Evolutionary conservation across 2,888 invertebrate genomes (phyloP).

Genomic region (Sarcophaga subvicina): DNA sequence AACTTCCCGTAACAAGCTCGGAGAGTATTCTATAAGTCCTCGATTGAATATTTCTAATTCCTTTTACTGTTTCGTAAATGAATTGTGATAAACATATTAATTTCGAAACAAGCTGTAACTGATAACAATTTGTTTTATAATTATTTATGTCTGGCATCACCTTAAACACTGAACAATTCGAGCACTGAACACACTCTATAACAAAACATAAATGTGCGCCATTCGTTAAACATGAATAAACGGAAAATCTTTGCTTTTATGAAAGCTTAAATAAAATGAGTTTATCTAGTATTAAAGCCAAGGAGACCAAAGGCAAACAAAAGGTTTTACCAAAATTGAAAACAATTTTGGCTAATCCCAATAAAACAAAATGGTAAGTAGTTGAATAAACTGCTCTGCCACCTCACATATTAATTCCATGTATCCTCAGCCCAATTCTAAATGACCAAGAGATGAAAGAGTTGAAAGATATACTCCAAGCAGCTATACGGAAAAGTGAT

Average conservation of each 20-base stretch:
- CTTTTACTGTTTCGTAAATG: no score
- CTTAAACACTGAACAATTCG: background rate
- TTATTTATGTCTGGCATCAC: background rate
- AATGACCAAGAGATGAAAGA: slow-evolving; percentile 70
- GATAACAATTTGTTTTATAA: background rate
- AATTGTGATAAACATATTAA: no score
- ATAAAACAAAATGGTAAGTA: slow-evolving; percentile 56
- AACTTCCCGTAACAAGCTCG: no score
- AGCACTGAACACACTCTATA: background rate
- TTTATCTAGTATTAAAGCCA: slow-evolving; percentile 72
- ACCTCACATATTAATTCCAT: background rate
- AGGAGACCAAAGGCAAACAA: slow-evolving; percentile 75
- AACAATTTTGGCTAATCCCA: slow-evolving; percentile 75
- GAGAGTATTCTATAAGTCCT: no score
- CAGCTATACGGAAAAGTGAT: slow-evolving; percentile 60
- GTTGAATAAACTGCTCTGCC: background rate
- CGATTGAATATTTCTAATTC: no score
- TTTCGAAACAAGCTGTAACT: no score
- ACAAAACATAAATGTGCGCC: background rate
- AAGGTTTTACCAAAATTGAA: slow-evolving; percentile 76
- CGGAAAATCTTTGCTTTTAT: no score
- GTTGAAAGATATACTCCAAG: slow-evolving; percentile 68
- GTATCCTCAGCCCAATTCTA: slow-evolving; percentile 72
- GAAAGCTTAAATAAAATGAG: slow-evolving; percentile 70
- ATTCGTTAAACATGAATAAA: background rate